Conservation (phyloP, 2,888 invertebrate species). For the Villa cingulata region DNA sequence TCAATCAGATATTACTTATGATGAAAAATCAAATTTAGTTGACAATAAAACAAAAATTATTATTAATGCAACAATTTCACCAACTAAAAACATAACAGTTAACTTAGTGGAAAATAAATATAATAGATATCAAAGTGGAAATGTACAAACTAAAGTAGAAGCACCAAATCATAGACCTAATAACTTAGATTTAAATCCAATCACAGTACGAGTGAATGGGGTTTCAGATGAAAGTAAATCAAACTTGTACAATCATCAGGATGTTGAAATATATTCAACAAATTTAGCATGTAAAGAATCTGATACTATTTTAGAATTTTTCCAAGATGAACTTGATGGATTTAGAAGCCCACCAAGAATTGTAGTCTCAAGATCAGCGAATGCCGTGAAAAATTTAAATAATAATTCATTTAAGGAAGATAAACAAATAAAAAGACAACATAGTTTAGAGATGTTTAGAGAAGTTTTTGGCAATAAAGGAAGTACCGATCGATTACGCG, state of each 20-base stretch:
- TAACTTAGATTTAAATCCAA: constrained; percentile 30
- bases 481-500: constrained; percentile 51
- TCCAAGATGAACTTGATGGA: constrained; percentile 25
- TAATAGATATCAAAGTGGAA: constrained; percentile 14
- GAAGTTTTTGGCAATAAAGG: constrained; percentile 56
- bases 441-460: constrained; percentile 60
- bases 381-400: constrained; percentile 28
- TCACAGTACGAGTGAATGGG: constrained; percentile 16
- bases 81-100: constrained; percentile 20
- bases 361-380: constrained; percentile 20
- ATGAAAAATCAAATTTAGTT: constrained; percentile 34
- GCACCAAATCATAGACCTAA: constrained; percentile 18
- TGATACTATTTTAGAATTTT: constrained; percentile 26
- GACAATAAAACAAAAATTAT: constrained; percentile 18
- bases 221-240: constrained; percentile 17
- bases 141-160: constrained; percentile 11
- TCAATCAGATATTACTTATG: constrained; percentile 12
- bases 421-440: constrained; percentile 41
- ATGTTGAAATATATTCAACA: neutral
- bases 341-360: constrained; percentile 27
- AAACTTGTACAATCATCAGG: neutral
- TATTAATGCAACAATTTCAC: constrained; percentile 11
- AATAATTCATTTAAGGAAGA: constrained; percentile 13
- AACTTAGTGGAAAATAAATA: constrained; percentile 18
- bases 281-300: neutral